Conservation (phyloP, 2,113 vertebrate species). For the Orycteropus afer region DNA sequence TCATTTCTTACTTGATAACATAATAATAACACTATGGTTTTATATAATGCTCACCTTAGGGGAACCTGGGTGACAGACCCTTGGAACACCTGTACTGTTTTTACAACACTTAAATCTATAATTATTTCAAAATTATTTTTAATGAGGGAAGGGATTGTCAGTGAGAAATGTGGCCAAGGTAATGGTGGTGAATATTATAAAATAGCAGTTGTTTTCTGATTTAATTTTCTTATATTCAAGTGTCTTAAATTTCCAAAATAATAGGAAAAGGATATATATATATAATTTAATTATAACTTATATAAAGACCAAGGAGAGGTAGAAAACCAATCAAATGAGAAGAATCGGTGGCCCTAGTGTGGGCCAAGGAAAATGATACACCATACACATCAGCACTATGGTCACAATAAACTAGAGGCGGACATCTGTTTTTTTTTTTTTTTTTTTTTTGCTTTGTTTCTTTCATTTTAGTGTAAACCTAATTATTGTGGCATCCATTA, state of each 20-base stretch:
- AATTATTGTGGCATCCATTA: background rate
- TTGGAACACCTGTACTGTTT: background rate
- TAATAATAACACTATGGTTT: background rate
- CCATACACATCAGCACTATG: background rate
- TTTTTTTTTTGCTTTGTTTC: background rate
- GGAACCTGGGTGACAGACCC: background rate
- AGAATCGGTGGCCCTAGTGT: background rate
- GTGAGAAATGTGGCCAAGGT: background rate
- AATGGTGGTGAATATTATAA: background rate
- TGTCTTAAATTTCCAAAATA: background rate
- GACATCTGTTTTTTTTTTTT: background rate
- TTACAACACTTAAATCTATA: background rate
- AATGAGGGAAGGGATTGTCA: background rate
- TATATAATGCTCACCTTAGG: background rate
- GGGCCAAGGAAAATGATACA: background rate
- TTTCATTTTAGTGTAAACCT: rapidly evolving
- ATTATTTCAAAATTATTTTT: background rate
- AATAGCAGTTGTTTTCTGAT: background rate
- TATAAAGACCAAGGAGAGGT: background rate
- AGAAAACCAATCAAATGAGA: background rate
- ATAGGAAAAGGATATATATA: too few species aligned
- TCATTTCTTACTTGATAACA: background rate
- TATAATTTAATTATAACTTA: background rate
- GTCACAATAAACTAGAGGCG: background rate
- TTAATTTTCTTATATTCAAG: background rate